Percentiles rank a stretch among this genome's conserved stretches.
These are phyloP conservation scores for pig (Sus scrofa) DNA, from an alignment of 2,113 vertebrate species.

Conservation along the genomic window T2T-Sscrofa CM000813.6:155374001-155374500, in stretches of 20 bases:
- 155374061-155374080: background rate
- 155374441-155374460: background rate
- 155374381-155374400: background rate
- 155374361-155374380: background rate
- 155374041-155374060: background rate
- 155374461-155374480: background rate
- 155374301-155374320: background rate
- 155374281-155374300: conserved; percentile 34
- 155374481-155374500: background rate
- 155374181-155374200: background rate
- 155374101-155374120: conserved; percentile 24
- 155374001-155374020: conserved; percentile 2
- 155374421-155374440: background rate
- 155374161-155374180: background rate
- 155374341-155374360: conserved; percentile 38
- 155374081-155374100: background rate
- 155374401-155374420: background rate
- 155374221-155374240: background rate
- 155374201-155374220: conserved; percentile 21
- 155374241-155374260: conserved; percentile 20
- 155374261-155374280: conserved; percentile 27
- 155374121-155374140: conserved; percentile 6
- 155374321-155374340: background rate
- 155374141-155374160: background rate
- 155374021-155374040: background rate